Evolutionary conservation across 2,113 vertebrate genomes (phyloP).

Genomic region (Phalacrocorax aristotelis): DNA sequence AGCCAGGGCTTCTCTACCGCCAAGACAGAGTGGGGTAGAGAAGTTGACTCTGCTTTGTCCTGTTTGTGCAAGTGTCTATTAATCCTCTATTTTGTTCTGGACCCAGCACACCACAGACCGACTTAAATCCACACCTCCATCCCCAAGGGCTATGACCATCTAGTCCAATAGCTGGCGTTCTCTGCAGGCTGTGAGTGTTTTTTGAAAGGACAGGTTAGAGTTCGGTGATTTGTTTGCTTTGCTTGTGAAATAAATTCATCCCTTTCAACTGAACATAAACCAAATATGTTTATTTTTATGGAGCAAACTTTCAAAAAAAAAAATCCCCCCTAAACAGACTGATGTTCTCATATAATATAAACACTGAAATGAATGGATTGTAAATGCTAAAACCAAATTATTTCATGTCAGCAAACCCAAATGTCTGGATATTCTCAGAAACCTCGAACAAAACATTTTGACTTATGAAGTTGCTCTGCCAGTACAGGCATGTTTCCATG

Average conservation of each 20-base stretch:
- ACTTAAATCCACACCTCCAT: neutral
- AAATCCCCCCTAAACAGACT: neutral
- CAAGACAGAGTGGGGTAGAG: neutral
- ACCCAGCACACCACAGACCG: neutral
- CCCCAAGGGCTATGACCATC: fast-evolving
- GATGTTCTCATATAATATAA: neutral
- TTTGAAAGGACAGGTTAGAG: neutral
- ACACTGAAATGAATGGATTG: neutral
- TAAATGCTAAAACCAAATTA: neutral
- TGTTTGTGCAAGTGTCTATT: neutral
- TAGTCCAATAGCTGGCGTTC: neutral
- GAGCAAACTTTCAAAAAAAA: neutral
- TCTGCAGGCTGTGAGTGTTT: neutral
- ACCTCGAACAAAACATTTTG: neutral
- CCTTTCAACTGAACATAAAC: neutral
- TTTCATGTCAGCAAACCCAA: neutral
- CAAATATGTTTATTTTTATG: neutral
- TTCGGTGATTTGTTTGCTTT: neutral
- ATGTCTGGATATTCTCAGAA: neutral
- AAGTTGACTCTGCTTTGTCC: neutral
- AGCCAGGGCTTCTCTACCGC: neutral
- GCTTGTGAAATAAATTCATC: neutral
- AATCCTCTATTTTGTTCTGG: neutral
- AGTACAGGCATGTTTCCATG: neutral
- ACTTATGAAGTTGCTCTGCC: neutral